phyloP scores from a whole-genome alignment of 2,888 invertebrate genomes.

The Morpho achilles region DNA sequence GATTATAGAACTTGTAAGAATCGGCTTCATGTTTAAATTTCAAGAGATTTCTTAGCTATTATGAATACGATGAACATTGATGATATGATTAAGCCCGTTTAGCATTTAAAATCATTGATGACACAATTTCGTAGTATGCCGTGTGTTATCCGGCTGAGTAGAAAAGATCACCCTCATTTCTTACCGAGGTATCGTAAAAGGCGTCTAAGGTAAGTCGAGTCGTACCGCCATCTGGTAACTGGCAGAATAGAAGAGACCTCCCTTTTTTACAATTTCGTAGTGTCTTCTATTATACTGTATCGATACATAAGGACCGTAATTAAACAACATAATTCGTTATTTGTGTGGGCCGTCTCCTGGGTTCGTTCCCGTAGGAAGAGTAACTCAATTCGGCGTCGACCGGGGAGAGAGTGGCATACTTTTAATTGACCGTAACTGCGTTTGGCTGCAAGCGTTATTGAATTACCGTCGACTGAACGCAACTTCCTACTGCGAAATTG shows the following conservation, averaged over 20 bases:
- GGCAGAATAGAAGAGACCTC: no score
- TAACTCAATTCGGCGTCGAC: conserved; percentile 61
- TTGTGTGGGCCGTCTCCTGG: conserved; percentile 57
- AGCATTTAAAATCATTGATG: not conserved
- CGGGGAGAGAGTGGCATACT: conserved; percentile 71
- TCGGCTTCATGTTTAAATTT: not conserved
- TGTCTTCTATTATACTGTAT: not conserved
- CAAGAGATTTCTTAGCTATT: not conserved
- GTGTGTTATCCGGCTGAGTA: no score
- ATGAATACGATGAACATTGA: not conserved
- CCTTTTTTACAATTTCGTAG: not conserved
- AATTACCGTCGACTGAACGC: conserved; percentile 56
- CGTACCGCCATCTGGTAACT: no score
- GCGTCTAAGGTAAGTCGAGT: no score
- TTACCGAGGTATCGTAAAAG: no score
- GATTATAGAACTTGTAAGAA: not conserved
- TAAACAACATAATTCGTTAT: conserved; percentile 53
- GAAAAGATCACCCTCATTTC: no score
- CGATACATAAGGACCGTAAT: conserved; percentile 10
- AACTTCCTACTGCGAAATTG: conserved; percentile 49
- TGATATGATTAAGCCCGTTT: no score
- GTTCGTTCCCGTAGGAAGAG: conserved; percentile 46
- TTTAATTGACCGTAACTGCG: conserved; percentile 77
- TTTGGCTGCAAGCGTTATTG: conserved; percentile 74
- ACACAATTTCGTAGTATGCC: not conserved